These are phyloP conservation scores for Rhagonycha fulva DNA, from an alignment of 2,888 invertebrate species.

Conservation along the genomic window DNA sequence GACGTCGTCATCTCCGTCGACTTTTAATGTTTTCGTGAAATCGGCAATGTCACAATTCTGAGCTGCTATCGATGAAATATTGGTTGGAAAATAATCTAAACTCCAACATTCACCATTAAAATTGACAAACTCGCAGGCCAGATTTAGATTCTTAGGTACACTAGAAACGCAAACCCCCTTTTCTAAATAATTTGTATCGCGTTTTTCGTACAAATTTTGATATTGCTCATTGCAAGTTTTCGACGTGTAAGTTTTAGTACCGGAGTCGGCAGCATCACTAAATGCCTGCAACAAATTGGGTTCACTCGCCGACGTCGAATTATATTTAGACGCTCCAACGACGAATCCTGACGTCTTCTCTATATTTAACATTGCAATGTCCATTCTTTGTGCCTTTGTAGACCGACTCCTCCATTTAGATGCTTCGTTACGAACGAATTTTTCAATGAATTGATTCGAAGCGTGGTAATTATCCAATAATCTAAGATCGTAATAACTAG, in stretches of 20 bases:
- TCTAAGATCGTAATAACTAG: slow-evolving; percentile 53
- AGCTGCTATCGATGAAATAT: slow-evolving; percentile 48
- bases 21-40: slow-evolving; percentile 31
- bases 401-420: slow-evolving; percentile 35
- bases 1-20: not conserved
- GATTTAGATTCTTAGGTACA: slow-evolving; percentile 70
- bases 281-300: slow-evolving; percentile 47
- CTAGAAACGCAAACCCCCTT: slow-evolving; percentile 57
- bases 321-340: slow-evolving; percentile 47
- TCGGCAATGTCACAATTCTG: slow-evolving; percentile 55
- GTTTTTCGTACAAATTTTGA: slow-evolving; percentile 26
- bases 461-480: slow-evolving; percentile 46
- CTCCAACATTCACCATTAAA: slow-evolving; percentile 34
- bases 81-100: slow-evolving; percentile 27
- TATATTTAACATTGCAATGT: slow-evolving; percentile 47
- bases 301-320: slow-evolving; percentile 50
- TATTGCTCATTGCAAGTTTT: slow-evolving; percentile 25
- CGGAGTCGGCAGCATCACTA: slow-evolving; percentile 30
- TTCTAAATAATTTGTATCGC: slow-evolving; percentile 41
- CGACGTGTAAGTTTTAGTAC: slow-evolving; percentile 27
- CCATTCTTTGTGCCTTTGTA: slow-evolving; percentile 29
- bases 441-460: slow-evolving; percentile 39
- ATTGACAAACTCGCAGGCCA: slow-evolving; percentile 53
- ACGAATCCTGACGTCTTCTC: slow-evolving; percentile 43
- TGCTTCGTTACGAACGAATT: slow-evolving; percentile 41